Evolutionary conservation across 2,797 vertebrate genomes (phyloP).

Genomic region (Phataginus tricuspis): DNA sequence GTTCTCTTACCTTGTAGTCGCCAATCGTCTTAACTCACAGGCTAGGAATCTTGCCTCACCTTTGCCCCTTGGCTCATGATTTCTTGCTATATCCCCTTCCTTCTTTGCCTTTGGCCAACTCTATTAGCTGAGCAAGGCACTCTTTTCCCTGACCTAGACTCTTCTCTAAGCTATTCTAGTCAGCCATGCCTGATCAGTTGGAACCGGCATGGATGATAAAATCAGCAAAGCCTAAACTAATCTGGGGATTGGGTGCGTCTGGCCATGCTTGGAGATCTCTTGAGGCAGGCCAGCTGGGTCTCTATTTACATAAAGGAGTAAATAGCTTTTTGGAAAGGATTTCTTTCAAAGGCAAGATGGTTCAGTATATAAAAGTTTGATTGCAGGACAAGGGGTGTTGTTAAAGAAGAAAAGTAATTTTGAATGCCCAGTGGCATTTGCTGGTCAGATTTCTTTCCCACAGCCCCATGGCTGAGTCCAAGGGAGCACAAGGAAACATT

Average conservation of each 20-base stretch:
- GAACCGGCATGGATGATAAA: not conserved
- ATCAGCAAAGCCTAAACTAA: slow-evolving; percentile 30
- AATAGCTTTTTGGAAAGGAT: not conserved
- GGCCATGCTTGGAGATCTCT: not conserved
- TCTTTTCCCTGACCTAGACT: not conserved
- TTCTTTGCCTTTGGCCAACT: not conserved
- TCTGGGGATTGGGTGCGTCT: not conserved
- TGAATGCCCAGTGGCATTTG: not conserved
- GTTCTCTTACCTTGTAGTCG: not conserved
- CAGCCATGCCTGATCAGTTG: not conserved
- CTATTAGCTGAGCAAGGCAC: not conserved
- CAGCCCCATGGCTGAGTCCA: not conserved
- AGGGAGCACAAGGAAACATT: not conserved
- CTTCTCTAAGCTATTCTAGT: not conserved
- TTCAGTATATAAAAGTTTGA: not conserved
- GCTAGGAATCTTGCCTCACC: not conserved
- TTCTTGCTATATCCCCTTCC: not conserved
- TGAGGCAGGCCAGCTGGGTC: not conserved
- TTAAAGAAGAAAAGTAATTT: not conserved
- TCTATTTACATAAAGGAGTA: not conserved
- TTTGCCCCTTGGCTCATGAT: not conserved
- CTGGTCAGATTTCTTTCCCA: not conserved
- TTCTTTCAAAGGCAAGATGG: not conserved
- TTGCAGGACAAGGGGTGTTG: not conserved
- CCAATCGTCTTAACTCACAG: not conserved